Percentiles rank a stretch among this genome's conserved stretches.
Conservation (phyloP, 92 coral and sea anemone species). For the Chrysogorgia sp. region DNA sequence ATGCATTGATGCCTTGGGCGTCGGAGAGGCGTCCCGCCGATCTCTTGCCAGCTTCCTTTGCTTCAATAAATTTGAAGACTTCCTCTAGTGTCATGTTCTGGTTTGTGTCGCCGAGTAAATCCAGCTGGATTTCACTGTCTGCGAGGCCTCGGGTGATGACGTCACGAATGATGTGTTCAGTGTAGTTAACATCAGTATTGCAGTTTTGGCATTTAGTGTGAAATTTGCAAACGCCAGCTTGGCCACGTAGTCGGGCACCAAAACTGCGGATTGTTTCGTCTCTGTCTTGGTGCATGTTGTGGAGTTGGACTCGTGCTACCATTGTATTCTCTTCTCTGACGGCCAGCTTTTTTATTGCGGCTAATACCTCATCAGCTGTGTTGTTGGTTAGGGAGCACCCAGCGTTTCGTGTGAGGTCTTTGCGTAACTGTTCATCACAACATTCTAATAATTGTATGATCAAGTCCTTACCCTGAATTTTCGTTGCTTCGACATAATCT, state of each 20-base stretch:
- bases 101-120: constrained; percentile 14
- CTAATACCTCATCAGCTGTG: too few species aligned
- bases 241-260: constrained; percentile 41
- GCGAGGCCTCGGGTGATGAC: constrained; percentile 10
- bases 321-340: constrained; percentile 60
- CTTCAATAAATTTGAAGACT: constrained; percentile 20
- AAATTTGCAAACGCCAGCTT: constrained; percentile 13
- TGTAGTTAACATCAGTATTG: not conserved
- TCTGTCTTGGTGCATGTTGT: constrained; percentile 64
- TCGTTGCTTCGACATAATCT: constrained; percentile 59
- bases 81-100: constrained; percentile 8
- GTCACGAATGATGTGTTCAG: constrained; percentile 10
- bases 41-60: constrained; percentile 65
- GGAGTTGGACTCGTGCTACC: constrained; percentile 64
- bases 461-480: constrained; percentile 54
- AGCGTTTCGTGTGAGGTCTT: constrained; percentile 60
- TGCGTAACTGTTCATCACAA: constrained; percentile 68
- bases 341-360: constrained; percentile 60
- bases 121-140: constrained; percentile 16
- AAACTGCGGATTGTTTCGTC: constrained; percentile 62
- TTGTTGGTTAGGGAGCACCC: constrained; percentile 66
- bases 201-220: not conserved
- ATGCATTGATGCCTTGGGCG: constrained; percentile 57
- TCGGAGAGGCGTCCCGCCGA: constrained; percentile 66
- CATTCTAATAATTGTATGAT: constrained; percentile 66